Percentiles rank a stretch among this genome's conserved stretches.
These are phyloP conservation scores for Pangasianodon gigas DNA, from an alignment of 2,113 vertebrate genomes.

Conservation along the genomic window DNA sequence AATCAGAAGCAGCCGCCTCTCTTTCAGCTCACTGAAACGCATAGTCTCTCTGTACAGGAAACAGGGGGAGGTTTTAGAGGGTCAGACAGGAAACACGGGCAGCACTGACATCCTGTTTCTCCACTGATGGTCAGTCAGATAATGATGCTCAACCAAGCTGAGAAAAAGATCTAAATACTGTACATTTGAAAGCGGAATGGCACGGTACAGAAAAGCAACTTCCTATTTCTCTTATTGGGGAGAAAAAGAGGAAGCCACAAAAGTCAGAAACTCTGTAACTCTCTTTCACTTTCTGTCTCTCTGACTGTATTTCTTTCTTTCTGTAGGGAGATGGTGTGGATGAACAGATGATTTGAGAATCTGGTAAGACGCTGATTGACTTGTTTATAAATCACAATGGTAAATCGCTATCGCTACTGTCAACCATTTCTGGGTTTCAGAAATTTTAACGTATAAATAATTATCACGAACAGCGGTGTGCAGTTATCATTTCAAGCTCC, in stretches of 20 bases:
- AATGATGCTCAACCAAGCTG: slow-evolving; percentile 50
- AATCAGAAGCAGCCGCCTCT: slow-evolving; percentile 23
- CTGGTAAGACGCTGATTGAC: slow-evolving; percentile 63
- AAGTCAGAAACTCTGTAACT: slow-evolving; percentile 54
- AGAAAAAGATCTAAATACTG: slow-evolving; percentile 25
- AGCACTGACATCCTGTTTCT: slow-evolving; percentile 75
- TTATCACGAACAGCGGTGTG: not conserved
- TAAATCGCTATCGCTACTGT: not conserved
- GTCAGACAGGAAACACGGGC: slow-evolving; percentile 75
- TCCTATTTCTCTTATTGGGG: slow-evolving; percentile 53
- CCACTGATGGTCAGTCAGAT: slow-evolving; percentile 74
- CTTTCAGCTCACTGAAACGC: slow-evolving; percentile 17
- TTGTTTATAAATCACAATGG: not conserved
- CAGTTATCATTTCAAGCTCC: not conserved
- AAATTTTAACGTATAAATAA: not conserved
- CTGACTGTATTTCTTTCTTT: slow-evolving; percentile 49
- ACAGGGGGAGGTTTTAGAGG: slow-evolving; percentile 68
- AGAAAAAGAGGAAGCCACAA: slow-evolving; percentile 66
- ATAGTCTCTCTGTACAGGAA: slow-evolving; percentile 72
- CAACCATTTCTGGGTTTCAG: not conserved
- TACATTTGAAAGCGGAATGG: slow-evolving; percentile 34
- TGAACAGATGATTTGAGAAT: slow-evolving; percentile 77
- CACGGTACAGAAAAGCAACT: slow-evolving; percentile 31
- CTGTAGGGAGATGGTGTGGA: slow-evolving; percentile 66
- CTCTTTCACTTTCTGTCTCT: slow-evolving; percentile 40